These are phyloP conservation scores for Cheiracanthium punctorium DNA, from an alignment of 2,888 invertebrate genomes.

Conservation along the genomic window DNA sequence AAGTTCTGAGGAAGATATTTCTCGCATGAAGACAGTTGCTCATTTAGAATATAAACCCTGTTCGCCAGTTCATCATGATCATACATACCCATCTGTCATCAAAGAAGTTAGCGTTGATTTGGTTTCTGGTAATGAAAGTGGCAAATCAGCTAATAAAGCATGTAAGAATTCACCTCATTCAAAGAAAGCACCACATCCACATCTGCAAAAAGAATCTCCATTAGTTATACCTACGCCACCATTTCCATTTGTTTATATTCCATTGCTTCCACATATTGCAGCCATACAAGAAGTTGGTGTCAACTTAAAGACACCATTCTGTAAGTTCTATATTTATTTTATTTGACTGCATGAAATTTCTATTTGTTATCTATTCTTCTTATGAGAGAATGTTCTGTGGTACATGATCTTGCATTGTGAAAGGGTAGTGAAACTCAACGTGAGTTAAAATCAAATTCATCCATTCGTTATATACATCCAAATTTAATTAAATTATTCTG, in stretches of 20 bases:
- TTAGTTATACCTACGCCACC: conserved; percentile 66
- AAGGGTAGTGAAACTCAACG: no score
- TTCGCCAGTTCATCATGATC: conserved; percentile 31
- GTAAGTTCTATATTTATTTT: no score
- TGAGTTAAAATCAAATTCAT: no score
- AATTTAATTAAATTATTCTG: no score
- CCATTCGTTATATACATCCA: no score
- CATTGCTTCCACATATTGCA: conserved; percentile 64
- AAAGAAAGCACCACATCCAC: conserved; percentile 5
- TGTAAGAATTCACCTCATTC: background rate
- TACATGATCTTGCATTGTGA: no score
- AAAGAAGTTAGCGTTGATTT: conserved; percentile 21
- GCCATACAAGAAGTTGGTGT: conserved; percentile 52
- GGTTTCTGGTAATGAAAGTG: conserved; percentile 1
- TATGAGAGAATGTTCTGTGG: no score
- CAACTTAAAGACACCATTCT: background rate
- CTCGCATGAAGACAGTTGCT: no score
- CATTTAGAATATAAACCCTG: background rate
- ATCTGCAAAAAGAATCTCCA: background rate
- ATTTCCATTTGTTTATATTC: conserved; percentile 69
- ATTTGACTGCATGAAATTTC: no score
- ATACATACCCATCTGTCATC: conserved; percentile 37
- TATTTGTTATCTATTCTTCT: no score
- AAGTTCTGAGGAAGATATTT: no score
- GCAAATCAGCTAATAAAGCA: background rate